Conservation (phyloP, 2,113 vertebrate genomes). For the Ptilorrhoa leucosticta region DNA sequence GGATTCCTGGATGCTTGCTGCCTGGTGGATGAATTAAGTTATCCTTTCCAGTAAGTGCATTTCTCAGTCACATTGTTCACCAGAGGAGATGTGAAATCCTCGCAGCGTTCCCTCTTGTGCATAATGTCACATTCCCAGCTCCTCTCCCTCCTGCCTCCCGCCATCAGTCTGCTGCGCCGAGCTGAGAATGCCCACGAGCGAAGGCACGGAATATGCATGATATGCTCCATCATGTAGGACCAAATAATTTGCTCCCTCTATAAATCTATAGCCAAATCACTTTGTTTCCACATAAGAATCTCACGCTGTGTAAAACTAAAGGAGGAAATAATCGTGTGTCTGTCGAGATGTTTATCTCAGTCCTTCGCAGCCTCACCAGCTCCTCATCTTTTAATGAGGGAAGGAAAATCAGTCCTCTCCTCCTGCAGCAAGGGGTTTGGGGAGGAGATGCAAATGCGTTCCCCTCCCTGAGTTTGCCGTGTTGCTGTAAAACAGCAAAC, state of each 20-base stretch:
- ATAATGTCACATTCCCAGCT: conserved; percentile 42
- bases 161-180: conserved; percentile 37
- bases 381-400: conserved; percentile 13
- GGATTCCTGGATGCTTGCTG: neutral
- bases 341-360: conserved; percentile 45
- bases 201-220: conserved; percentile 56
- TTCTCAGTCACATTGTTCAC: conserved; percentile 40
- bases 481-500: conserved; percentile 45
- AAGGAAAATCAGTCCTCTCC: neutral
- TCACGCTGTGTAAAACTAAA: conserved; percentile 46
- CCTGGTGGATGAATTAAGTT: conserved; percentile 41
- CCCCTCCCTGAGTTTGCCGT: conserved; percentile 32
- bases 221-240: conserved; percentile 63
- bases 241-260: conserved; percentile 46
- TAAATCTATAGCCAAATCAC: conserved; percentile 62
- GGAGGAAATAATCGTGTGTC: conserved; percentile 47
- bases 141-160: conserved; percentile 27
- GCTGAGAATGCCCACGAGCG: conserved; percentile 46
- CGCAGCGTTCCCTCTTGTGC: conserved; percentile 51
- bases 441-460: neutral
- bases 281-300: conserved; percentile 49
- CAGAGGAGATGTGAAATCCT: conserved; percentile 56
- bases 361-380: neutral
- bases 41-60: conserved; percentile 62
- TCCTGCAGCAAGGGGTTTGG: neutral